Base-by-base conservation (phyloP, 2,888 invertebrate genomes). In the Rhyacophila evoluta region DNA sequence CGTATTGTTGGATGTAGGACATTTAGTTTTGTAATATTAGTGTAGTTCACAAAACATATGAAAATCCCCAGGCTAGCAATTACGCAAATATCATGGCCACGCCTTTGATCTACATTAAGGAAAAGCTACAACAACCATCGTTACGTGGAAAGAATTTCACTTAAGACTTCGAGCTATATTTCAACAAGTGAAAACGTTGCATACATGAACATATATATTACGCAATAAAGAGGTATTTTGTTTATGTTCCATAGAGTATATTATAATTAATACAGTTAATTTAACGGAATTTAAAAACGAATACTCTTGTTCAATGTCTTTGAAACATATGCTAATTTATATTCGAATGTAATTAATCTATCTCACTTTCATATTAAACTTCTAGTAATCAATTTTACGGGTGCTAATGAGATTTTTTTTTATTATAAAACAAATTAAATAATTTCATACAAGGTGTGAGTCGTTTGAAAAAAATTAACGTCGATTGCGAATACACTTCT, bases 61-160 rank as follows among this genome's bases (percentile, higher is more conserved):
- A 10, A 36, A 75, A 75, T 70, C 25, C 70, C 12, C 29, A 29
- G 70, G 29, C 38, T 55, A 39, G 10, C 28, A 10, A 74, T 70
- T 75, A 38, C 75, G 28, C 69, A 75, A 75, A 38, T 19, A 28
- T 36, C 55, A 55, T 8, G 75, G 69, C 69, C 75, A 29, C 36
- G 75, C 75, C 75, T 75, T 75, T 75, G 75, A 70, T 70, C 75
- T 39, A 75, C 19, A 38, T 69, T 69, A 12, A 70, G 70, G 70
- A 15, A 70, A 75, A 70, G 29, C 8, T 68, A 6, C 8, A 1
- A 72, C 27, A 38, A 72, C 19, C 38, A 72, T 38, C 15, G 10
- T 72, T 25, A 19, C 28, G 28, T 69, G 29, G 29, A 19, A 55
- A 19, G 10, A 12, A 19, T 6, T 55, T 25, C 6, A 33, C 55